These are phyloP conservation scores for Bombus huntii DNA, from an alignment of 1,140 invertebrate genomes.

Conservation along the genomic window DNA sequence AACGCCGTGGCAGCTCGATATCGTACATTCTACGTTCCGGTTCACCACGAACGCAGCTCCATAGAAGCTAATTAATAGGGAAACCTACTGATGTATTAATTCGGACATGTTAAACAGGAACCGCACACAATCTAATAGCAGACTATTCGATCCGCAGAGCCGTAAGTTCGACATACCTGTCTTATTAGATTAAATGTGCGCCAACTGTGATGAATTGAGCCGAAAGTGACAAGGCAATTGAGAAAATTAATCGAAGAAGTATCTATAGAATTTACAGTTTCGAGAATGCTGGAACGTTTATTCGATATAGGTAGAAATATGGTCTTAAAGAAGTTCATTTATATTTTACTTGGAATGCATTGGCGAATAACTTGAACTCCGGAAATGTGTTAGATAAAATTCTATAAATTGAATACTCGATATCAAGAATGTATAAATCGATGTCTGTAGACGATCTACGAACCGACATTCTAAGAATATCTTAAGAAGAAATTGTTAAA, in stretches of 20 bases:
- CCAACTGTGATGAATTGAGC: background rate
- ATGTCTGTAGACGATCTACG: too few species aligned
- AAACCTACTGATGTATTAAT: constrained; percentile 54
- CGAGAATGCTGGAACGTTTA: background rate
- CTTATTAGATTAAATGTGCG: constrained; percentile 40
- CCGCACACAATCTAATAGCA: constrained; percentile 40
- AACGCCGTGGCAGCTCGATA: constrained; percentile 26
- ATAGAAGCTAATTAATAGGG: constrained; percentile 53
- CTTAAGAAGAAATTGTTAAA: too few species aligned
- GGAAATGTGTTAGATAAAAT: background rate
- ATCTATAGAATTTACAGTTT: background rate
- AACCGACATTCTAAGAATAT: too few species aligned
- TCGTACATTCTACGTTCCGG: constrained; percentile 43
- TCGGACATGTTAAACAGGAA: constrained; percentile 51
- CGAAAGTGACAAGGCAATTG: background rate
- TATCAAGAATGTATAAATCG: background rate
- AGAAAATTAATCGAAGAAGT: constrained; percentile 18
- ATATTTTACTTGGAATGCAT: background rate
- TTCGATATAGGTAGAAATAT: background rate
- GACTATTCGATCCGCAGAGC: constrained; percentile 32
- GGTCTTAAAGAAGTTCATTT: background rate
- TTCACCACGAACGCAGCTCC: constrained; percentile 29
- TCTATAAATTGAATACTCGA: background rate
- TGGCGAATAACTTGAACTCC: background rate
- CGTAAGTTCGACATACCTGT: constrained; percentile 30